These are phyloP conservation scores for Philaethria dido DNA, from an alignment of 2,888 invertebrate species.

Conservation along the genomic window DNA sequence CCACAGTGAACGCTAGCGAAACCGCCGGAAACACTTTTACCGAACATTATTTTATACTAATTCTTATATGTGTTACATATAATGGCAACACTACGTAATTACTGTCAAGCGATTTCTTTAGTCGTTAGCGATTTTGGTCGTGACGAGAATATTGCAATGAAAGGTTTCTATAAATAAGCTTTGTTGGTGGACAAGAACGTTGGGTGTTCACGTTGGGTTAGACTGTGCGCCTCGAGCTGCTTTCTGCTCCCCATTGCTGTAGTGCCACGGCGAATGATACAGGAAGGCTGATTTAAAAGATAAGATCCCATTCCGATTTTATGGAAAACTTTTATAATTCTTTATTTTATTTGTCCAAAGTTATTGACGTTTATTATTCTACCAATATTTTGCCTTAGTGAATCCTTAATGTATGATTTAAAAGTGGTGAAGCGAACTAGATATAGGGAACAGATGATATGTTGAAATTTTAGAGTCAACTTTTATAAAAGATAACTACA, in stretches of 20 bases:
- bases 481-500: constrained; percentile 82
- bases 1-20: not conserved
- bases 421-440: constrained; percentile 81
- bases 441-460: constrained; percentile 82
- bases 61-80: constrained; percentile 4
- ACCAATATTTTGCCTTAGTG: constrained; percentile 77
- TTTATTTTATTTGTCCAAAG: constrained; percentile 65
- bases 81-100: constrained; percentile 1
- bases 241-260: constrained; percentile 39
- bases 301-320: constrained; percentile 77
- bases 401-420: constrained; percentile 74
- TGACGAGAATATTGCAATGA: not conserved
- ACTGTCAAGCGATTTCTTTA: not conserved
- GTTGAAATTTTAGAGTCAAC: constrained; percentile 83
- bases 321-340: constrained; percentile 69
- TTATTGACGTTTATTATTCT: constrained; percentile 64
- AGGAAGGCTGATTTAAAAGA: constrained; percentile 68
- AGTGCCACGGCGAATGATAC: constrained; percentile 65
- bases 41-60: not conserved
- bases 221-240: constrained; percentile 10
- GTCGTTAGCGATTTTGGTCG: not conserved
- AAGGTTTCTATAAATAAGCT: constrained; percentile 12
- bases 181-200: not conserved
- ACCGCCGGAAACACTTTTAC: not conserved
- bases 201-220: not conserved